Conservation (phyloP, 2,113 vertebrate species). For the Percina caprodes region DNA sequence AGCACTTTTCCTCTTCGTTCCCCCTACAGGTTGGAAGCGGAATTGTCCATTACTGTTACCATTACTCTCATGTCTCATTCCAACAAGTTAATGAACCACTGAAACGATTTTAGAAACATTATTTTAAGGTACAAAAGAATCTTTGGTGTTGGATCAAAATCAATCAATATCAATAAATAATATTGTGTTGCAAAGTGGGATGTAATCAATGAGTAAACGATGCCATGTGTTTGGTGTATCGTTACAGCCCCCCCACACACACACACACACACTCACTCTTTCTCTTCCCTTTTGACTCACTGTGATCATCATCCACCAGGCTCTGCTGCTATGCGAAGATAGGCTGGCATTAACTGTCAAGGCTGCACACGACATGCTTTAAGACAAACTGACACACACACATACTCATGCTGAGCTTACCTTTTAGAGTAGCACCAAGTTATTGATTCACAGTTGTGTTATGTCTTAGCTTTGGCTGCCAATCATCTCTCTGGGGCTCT, state of each 20-base stretch:
- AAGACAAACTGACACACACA: conserved; percentile 34
- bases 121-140: too few relatives aligned
- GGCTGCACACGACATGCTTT: not conserved
- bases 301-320: conserved; percentile 45
- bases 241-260: not conserved
- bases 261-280: conserved; percentile 1
- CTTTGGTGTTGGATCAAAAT: too few relatives aligned
- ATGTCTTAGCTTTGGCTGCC: conserved; percentile 69
- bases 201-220: too few relatives aligned
- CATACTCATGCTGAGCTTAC: conserved; percentile 46
- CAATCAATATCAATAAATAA: too few relatives aligned
- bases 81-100: too few relatives aligned
- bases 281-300: not conserved
- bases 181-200: too few relatives aligned
- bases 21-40: too few relatives aligned
- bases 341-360: conserved; percentile 35
- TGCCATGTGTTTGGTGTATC: too few relatives aligned
- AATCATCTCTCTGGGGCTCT: conserved; percentile 73
- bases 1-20: too few relatives aligned
- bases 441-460: conserved; percentile 71
- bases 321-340: conserved; percentile 50
- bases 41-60: too few relatives aligned
- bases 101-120: too few relatives aligned
- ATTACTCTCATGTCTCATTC: too few relatives aligned
- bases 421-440: conserved; percentile 75